Conservation (phyloP, 2,888 invertebrate genomes). For the Coelopa pilipes region DNA sequence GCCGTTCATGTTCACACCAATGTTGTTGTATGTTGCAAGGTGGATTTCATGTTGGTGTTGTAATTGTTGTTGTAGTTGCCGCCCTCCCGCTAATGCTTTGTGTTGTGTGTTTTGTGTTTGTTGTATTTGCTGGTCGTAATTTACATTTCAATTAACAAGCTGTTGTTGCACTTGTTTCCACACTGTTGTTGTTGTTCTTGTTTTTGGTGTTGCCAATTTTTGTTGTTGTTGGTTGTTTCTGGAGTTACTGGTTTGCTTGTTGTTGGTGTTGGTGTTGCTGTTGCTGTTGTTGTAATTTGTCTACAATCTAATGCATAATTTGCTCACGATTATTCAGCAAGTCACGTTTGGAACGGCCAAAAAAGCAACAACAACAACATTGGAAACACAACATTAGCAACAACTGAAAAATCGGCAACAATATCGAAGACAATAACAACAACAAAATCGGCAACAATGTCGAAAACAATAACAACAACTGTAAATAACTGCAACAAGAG, state of each 20-base stretch:
- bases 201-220: conserved; percentile 7
- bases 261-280: conserved; percentile 11
- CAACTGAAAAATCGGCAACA: conserved; percentile 4
- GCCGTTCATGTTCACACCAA: not conserved
- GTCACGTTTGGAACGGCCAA: conserved; percentile 21
- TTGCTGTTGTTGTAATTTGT: conserved; percentile 10
- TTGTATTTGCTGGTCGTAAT: conserved; percentile 23
- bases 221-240: conserved; percentile 43
- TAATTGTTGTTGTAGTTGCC: not conserved
- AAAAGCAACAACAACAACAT: not conserved
- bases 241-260: conserved; percentile 1
- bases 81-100: not conserved
- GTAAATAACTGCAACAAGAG: not conserved
- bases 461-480: not conserved
- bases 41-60: not conserved
- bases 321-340: conserved; percentile 17
- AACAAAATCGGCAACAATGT: not conserved
- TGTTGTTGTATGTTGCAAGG: not conserved
- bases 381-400: not conserved
- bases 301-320: conserved; percentile 7
- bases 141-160: conserved; percentile 37
- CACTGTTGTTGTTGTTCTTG: too few species aligned
- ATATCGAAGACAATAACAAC: not conserved
- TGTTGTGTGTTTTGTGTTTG: conserved; percentile 11
- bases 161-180: conserved; percentile 29